Evolutionary conservation across 2,797 vertebrate species (phyloP).

Genomic region (Enteromius radiatus): DNA sequence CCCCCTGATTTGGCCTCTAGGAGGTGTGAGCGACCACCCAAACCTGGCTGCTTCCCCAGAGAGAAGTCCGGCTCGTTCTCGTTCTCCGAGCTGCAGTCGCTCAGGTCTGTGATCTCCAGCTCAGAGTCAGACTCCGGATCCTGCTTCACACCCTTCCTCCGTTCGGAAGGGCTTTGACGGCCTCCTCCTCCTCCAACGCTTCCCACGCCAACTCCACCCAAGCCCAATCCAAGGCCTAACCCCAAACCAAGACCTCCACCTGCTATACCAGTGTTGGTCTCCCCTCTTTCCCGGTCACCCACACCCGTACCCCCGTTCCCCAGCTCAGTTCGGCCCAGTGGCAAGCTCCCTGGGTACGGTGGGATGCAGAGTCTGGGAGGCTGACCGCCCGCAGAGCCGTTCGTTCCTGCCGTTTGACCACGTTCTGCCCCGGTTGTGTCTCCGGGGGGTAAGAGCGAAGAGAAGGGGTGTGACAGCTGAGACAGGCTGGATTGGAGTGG

Average conservation of each 20-base stretch:
- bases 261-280: conserved; percentile 64
- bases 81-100: conserved; percentile 88
- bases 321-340: conserved; percentile 75
- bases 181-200: conserved; percentile 64
- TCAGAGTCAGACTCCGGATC: conserved; percentile 90
- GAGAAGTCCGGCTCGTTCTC: conserved; percentile 79
- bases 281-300: conserved; percentile 74
- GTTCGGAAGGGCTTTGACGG: conserved; percentile 75
- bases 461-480: conserved; percentile 85
- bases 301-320: conserved; percentile 64
- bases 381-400: conserved; percentile 74
- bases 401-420: conserved; percentile 68
- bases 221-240: conserved; percentile 66
- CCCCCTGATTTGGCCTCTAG: conserved; percentile 70
- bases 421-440: conserved; percentile 75
- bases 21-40: conserved; percentile 70
- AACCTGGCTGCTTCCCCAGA: conserved; percentile 69
- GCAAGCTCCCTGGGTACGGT: conserved; percentile 73
- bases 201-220: conserved; percentile 68
- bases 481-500: conserved; percentile 84
- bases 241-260: conserved; percentile 55
- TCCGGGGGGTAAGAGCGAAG: conserved; percentile 78
- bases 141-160: conserved; percentile 80
- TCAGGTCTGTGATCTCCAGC: conserved; percentile 92
- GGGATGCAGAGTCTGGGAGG: conserved; percentile 75